Evolutionary conservation across 2,797 vertebrate genomes (phyloP).

Genomic region (Threskiornis aethiopicus): DNA sequence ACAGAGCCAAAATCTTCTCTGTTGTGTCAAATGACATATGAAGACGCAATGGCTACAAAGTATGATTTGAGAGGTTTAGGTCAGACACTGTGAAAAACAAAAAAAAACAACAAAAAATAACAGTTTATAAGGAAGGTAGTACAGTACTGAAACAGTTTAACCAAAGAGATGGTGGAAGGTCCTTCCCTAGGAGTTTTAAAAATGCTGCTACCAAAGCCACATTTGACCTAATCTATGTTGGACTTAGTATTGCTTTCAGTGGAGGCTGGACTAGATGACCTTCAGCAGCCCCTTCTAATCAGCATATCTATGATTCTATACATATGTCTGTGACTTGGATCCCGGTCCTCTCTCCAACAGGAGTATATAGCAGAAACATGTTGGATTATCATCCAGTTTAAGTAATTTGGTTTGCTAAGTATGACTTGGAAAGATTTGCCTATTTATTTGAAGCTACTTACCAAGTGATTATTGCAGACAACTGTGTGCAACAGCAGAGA

Average conservation of each 20-base stretch:
- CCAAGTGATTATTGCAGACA: background rate
- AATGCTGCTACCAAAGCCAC: background rate
- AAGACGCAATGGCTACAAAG: background rate
- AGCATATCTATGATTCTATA: background rate
- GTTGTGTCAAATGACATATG: background rate
- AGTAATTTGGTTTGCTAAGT: background rate
- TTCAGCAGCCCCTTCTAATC: background rate
- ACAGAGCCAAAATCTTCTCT: background rate
- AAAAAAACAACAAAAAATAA: no score
- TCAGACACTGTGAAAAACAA: background rate
- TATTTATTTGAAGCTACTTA: background rate
- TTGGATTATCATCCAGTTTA: background rate
- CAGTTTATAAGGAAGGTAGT: background rate
- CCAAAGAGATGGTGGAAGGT: background rate
- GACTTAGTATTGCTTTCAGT: background rate
- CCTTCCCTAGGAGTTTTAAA: background rate
- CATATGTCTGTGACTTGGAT: background rate
- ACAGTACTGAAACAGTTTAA: background rate
- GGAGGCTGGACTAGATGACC: background rate
- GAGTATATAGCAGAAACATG: background rate
- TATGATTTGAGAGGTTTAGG: background rate
- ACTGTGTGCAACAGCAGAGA: background rate
- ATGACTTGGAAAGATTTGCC: background rate
- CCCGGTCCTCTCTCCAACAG: background rate
- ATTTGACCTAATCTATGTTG: background rate